Evolutionary conservation across 1,140 invertebrate species (phyloP), one percentile per base, ranked within the genome.

Genomic region (Sesamia nonagrioides): DNA sequence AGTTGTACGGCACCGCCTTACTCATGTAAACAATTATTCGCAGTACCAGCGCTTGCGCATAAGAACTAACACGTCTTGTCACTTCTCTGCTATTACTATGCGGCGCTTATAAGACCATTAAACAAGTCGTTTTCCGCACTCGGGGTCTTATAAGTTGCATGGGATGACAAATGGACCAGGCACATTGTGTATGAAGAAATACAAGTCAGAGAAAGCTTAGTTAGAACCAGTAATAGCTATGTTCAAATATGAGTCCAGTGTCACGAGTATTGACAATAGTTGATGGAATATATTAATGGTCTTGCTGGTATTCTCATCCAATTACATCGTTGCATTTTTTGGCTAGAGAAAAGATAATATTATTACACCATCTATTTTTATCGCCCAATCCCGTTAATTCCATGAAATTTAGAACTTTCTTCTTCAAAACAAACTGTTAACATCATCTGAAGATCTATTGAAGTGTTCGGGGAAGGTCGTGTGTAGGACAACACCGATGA

Each of bases 21-120:
- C 13, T n/a, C 66, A 21, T 69, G 66, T 50, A 48, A 69, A 45
- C 66, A 69, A 69, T 69, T 50, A 69, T 69, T 69, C 66, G 40
- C 42, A 15, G 66, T 48, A 48, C 37, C 7, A 37, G n/a, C 60
- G 56, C 56, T 35, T 60, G 56, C 17, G 37, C 37, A 42, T 42
- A 66, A 66, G 42, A 66, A 66, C 61, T 66, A 66, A 66, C 61
- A 66, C 17, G 61, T 21, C 37, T 66, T 66, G 61, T 66, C 61
- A 42, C 40, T 21, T 48, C 63, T 9, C 18, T 13, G 11, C 33
- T 69, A 69, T 50, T 69, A 50, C 66, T 69, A 68, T 69, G 61
- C 35, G 33, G 15, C 33, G 61, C 61, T 66, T 66, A 66, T 66
- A 66, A 63, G 7, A 63, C 60, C 60, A 63, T 63, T 63, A 63